Base-by-base conservation (phyloP, 2,113 vertebrate species). In the Benitochromis conjunctus region DNA sequence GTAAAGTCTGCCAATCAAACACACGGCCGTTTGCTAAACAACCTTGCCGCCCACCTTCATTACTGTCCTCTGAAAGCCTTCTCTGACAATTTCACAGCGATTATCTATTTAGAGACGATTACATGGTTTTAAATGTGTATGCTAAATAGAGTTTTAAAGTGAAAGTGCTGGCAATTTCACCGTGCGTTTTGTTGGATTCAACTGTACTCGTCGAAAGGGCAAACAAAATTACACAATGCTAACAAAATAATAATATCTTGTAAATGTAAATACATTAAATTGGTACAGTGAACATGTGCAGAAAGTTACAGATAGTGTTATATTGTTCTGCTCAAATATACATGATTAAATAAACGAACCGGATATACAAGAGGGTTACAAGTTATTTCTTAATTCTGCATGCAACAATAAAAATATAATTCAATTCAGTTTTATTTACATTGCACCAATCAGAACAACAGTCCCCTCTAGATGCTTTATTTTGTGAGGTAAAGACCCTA, bases 1-100 rank as follows among this genome's bases (percentile, higher is more conserved):
- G 26, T 85, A 79, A 86, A 29, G 80, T 90, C 31, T 89, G 80
- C 82, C 87, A 89, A 55, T 82, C 83, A 84, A 78, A 66, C 19
- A 24, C 53, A 9, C 5, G 2, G 54, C 26, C 19, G 55, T 81
- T 84, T 64, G 71, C 51, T 84, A 58, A 64, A 48, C 71, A 34
- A 19, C 16, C 16, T 41, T 18, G 18, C 58, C 3, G 54, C 24
- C 29, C 16, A 19, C 83, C 71, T 79, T 78, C 43, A 80, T 82
- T 36, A 29, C 53, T 18, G 38, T 24, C 18, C 11, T 18, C 56
- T 53, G 29, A 60, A 79, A 78, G 36, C 16, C 60, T 79, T 36
- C 24, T 36, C 31, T 19, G 5, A 76, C 18, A 13, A 21, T 82
- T 34, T 84, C 79, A 48, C 54, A 51, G 62, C 3, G 19, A 51